A percentile compares a stretch with the other conserved stretches of the same genome.
These are phyloP conservation scores for Rhimphoctona megacephalus DNA, from an alignment of 2,888 invertebrate species.

Conservation along the genomic window DNA sequence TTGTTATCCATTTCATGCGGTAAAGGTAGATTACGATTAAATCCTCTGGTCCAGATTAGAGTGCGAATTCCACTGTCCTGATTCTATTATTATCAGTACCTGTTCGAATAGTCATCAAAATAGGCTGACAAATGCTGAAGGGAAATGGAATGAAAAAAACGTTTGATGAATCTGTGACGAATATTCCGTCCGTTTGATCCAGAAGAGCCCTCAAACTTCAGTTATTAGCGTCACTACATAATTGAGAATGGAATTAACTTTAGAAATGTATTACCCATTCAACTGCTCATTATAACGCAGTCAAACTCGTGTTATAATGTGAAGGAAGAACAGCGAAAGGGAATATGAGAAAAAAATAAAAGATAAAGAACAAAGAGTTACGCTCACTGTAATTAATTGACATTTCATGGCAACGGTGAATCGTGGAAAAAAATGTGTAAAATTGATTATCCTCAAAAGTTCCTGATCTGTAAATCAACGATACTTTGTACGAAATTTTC, in stretches of 20 bases:
- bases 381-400: no score
- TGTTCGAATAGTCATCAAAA: neutral
- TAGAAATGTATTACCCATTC: constrained; percentile 14
- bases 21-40: neutral
- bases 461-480: neutral
- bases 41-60: neutral
- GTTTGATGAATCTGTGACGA: neutral
- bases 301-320: constrained; percentile 34
- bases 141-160: neutral
- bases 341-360: constrained; percentile 26
- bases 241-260: constrained; percentile 46
- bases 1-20: neutral
- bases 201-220: constrained; percentile 19
- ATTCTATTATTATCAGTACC: neutral
- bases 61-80: neutral
- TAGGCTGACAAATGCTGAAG: neutral
- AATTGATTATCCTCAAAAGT: neutral
- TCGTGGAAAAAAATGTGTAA: neutral
- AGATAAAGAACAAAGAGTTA: constrained; percentile 20
- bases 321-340: constrained; percentile 8
- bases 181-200: neutral
- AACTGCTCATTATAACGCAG: neutral
- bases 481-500: neutral
- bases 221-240: constrained; percentile 41
- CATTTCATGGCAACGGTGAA: no score